Evolutionary conservation across 2,113 vertebrate genomes (phyloP).

Genomic region (Nothobranchius kuhntae): DNA sequence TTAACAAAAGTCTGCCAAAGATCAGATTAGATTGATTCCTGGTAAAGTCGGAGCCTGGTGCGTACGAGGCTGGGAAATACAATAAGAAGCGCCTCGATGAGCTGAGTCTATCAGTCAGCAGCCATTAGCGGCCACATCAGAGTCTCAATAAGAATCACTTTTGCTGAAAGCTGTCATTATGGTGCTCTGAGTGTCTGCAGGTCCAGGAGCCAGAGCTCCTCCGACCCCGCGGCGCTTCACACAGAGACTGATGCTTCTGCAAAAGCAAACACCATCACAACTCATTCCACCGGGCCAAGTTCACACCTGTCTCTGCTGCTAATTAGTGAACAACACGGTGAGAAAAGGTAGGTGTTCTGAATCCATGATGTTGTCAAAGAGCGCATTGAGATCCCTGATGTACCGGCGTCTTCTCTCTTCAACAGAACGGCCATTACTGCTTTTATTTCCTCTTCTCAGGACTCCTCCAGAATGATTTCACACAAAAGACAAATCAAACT

Average conservation of each 20-base stretch:
- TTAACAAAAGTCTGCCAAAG: conserved; percentile 65
- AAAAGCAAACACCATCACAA: conserved; percentile 20
- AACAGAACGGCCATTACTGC: conserved; percentile 33
- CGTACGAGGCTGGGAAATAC: conserved; percentile 41
- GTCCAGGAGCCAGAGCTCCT: conserved; percentile 55
- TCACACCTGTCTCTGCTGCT: conserved; percentile 56
- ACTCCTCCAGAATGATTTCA: conserved; percentile 19
- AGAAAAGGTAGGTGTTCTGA: conserved; percentile 36
- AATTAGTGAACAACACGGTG: conserved; percentile 66
- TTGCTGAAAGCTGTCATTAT: conserved; percentile 69
- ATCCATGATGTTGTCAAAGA: conserved; percentile 48
- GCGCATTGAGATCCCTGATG: conserved; percentile 44
- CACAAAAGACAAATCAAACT: conserved; percentile 35
- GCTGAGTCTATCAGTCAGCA: conserved; percentile 67
- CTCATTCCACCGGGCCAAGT: conserved; percentile 40
- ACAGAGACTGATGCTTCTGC: conserved; percentile 29
- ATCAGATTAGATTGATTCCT: conserved; percentile 73
- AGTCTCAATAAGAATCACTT: conserved; percentile 72
- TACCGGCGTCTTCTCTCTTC: conserved; percentile 33
- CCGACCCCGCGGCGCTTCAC: conserved; percentile 34
- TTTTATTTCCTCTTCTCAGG: conserved; percentile 37
- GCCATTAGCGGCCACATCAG: conserved; percentile 75
- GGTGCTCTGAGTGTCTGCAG: conserved; percentile 50
- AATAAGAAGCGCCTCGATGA: conserved; percentile 52
- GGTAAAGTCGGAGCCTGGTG: conserved; percentile 43